Base-by-base conservation (phyloP, 2,113 vertebrate genomes). In the Grammomys dolichurus region DNA sequence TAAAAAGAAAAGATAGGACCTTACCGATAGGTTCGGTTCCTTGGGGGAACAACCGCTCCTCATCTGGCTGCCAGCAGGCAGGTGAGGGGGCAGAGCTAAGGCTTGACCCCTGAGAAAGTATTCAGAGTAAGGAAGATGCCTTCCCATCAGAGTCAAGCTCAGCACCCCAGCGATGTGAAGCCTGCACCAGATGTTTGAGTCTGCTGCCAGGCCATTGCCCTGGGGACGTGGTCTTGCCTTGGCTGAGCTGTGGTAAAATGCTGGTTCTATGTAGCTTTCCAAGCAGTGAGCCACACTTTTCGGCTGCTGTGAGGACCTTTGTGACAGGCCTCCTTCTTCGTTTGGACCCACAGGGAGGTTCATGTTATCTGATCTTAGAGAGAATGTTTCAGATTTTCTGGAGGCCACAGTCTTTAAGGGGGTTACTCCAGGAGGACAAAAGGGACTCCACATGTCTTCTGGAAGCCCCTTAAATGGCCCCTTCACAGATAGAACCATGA, bases 1-100 rank as follows among this genome's bases (percentile, higher is more conserved):
- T 78, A 78, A 90, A 95, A 95, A 85, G 91, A 94, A 91, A 85
- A 95, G 87, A 76, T 40, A 77, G 73, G 54, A 60, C 48, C 87
- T 36, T 43, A 43, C 60, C 67, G 70, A 93, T 40, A 82, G 89
- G 75, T 75, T 87, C 36, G 22, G 16, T 67, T 92, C 43, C 65
- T 36, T 24, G 17, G 17, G 54, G 56, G 46, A 24, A 51, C 13
- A 20, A 75, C n/a, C 43, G 40, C 20, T 85, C 86, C n/a, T 89
- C 36, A 5, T 24, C 36, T 88, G 82, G 58, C 51, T 94, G 16
- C 77, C 51, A 76, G 12, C 8, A 58, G 87, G 69, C 78, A 94
- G 85, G 86, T 82, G 84, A 95, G 60, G 40, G 58, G 60, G 46
- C 31, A n/a, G 94, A 82, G 17, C 73, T 65, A 87, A 85, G 65